Evolutionary conservation across 2,113 vertebrate species (phyloP), one percentile per base, ranked within the genome.

Genomic region (Amphiprion ocellaris): DNA sequence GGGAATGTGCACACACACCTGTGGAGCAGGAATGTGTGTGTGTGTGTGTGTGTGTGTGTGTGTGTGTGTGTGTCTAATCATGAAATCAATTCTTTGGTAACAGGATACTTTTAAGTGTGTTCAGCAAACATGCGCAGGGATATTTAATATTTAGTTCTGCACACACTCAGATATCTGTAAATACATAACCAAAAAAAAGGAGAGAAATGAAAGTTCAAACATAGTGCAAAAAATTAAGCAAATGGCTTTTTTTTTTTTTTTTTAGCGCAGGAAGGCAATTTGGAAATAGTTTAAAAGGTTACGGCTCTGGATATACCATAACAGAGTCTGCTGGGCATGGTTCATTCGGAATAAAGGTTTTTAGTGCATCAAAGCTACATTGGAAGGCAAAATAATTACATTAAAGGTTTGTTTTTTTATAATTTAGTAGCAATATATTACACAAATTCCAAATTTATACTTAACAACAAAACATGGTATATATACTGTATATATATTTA

Each of bases 351-450:
- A 93, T 90, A 91, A 90, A 93, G 58, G 79, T 83, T 92, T 92
- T 94, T 95, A 95, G 94, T 95, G 95, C 94, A 95, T 94, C 82
- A 65, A 92, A 94, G 93, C 94, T 94, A 92, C 92, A 95, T 93
- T 86, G 86, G 88, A 94, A 94, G 90, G 90, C 92, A 93, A 91
- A 93, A 90, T 87, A 90, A 94, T 94, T 92, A 95, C 90, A 92
- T 92, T 92, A 92, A 91, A 93, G 68, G 70, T 88, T 87, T 89
- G 46, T 80, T 89, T 86, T 79, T 90, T 92, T 77, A 95, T 95
- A 95, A 95, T 95, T 95, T 94, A 95, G 91, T 90, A 88, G 76
- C 89, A 94, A 95, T 95, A 95, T 95, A 94, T 95, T 95, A 95
- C 93, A 95, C 83, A 94, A 92, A 92, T 93, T 94, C 92, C 89